Base-by-base conservation (phyloP, 1,140 invertebrate species). In the Ganaspis sp. region DNA sequence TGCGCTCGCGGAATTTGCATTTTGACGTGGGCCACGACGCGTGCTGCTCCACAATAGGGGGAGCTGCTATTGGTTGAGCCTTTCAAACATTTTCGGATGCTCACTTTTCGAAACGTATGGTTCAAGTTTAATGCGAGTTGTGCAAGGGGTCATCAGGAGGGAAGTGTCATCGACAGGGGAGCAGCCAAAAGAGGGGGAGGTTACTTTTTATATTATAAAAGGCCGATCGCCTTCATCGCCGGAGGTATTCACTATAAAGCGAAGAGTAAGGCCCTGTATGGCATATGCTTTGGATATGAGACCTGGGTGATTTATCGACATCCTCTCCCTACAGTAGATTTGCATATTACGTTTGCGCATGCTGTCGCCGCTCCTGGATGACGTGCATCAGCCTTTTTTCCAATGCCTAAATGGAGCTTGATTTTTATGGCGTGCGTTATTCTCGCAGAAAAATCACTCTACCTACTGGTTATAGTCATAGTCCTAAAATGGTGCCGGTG, bases 281-380 rank as follows among this genome's bases (percentile, higher is more conserved):
- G 54, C 26, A 11, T 21, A 15, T 80, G 80, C 84, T 84, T 86
- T 86, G 81, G 80, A 84, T 85, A 82, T 85, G 83, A 86, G 85
- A 84, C 80, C 64, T 74, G 70, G 70, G 79, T 86, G 85, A 85
- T 85, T 86, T 86, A 86, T 86, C 82, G 84, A 84, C 82, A 82
- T 75, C 77, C 79, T 81, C 82, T 79, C 84, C 85, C 85, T 74
- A 79, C 76, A 86, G 77, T 75, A 72, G 79, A 82, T 83, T 83
- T 83, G 82, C 82, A 81, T 83, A 83, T 83, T 83, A 64, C 82
- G 80, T 80, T 79, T 77, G 78, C 80, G 82, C 78, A 83, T 78
- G 80, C 80, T 81, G 82, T 77, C 58, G 58, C 58, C 23, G 58
- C 54, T 64, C 21, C 23, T 26, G 23, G 54, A 64, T 64, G 54